Evolutionary conservation across 1,140 invertebrate species (phyloP), one percentile per base, ranked within the genome.

Genomic region (Limonius californicus): DNA sequence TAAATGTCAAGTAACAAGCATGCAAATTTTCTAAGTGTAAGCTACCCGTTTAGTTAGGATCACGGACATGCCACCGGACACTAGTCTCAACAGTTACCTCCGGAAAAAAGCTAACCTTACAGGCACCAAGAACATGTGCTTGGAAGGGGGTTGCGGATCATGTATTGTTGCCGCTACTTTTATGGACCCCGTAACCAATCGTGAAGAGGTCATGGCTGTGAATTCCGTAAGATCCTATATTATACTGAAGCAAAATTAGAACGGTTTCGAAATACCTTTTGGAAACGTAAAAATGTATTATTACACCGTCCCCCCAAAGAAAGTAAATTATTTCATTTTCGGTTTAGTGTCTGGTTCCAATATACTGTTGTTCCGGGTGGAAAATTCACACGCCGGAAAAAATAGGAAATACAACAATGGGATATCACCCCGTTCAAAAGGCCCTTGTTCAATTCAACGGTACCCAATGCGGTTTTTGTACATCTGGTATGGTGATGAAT

Each of bases 401-500:
- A 3, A 74, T 94, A 27, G 89, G 91, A 6, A 86, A 84, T 71
- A 82, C 80, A 67, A 77, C 77, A 57, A 78, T 72, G 1, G 89
- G 89, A 7, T 92, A 91, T 73, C 87, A 92, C 72, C 78, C 82
- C 3, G 78, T 90, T 30, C 89, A 91, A 77, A 83, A 82, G 27
- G 74, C 83, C 7, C 70, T 92, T 54, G 88, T 88, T 1, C 79
- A 83, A 55, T 85, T 86, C 73, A 88, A 89, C 75, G 89, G 88
- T 7, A 87, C 88, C 1, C 89, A 92, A 74, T 92, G 89, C 71
- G 91, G 91, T 1, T 94, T 84, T 75, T 94, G 91, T 65, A 86
- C 87, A 0, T 85, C 90, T 12, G 91, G 89, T 42, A 92, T 92
- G 84, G 83, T 94, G 16, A 93, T 94, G 90, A 89, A 88, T 65